A percentile compares a stretch with the other conserved stretches of the same genome.
phyloP scores from a whole-genome alignment of 2,797 vertebrate genomes.

The Pseudopleuronectes americanus region DNA sequence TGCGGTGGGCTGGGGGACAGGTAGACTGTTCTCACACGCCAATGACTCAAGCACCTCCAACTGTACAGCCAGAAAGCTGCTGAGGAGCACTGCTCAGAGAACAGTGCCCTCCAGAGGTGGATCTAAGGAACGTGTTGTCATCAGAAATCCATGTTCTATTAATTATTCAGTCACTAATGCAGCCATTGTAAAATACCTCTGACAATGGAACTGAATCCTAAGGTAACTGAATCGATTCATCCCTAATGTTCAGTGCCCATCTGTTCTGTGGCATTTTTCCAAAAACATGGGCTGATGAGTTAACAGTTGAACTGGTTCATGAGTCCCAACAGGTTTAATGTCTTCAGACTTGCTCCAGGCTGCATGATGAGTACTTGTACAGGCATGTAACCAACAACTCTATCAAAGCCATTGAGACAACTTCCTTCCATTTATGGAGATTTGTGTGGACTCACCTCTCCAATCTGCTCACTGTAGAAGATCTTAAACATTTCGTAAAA shows the following conservation, averaged over 20 bases:
- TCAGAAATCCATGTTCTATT: not conserved
- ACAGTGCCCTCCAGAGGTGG: slow-evolving; percentile 91
- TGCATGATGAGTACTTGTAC: too few species aligned
- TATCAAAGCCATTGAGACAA: too few species aligned
- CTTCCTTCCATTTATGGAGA: too few species aligned
- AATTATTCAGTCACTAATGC: not conserved
- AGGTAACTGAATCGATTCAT: not conserved
- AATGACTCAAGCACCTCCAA: slow-evolving; percentile 98
- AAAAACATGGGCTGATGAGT: not conserved
- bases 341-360: not conserved
- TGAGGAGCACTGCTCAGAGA: slow-evolving; percentile 78
- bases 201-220: slow-evolving; percentile 55
- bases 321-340: not conserved
- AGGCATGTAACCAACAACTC: too few species aligned
- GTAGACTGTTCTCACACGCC: slow-evolving; percentile 94
- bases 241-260: not conserved
- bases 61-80: slow-evolving; percentile 92
- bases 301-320: not conserved
- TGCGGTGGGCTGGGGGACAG: slow-evolving; percentile 87
- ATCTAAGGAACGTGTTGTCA: slow-evolving; percentile 84
- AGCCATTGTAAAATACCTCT: not conserved
- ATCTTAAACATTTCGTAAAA: slow-evolving; percentile 98
- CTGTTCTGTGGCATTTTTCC: too few species aligned
- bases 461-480: slow-evolving; percentile 91
- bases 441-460: slow-evolving; percentile 86